Conservation (phyloP, 2,888 invertebrate genomes). For the Kuschelorhynchus macadamiae region DNA sequence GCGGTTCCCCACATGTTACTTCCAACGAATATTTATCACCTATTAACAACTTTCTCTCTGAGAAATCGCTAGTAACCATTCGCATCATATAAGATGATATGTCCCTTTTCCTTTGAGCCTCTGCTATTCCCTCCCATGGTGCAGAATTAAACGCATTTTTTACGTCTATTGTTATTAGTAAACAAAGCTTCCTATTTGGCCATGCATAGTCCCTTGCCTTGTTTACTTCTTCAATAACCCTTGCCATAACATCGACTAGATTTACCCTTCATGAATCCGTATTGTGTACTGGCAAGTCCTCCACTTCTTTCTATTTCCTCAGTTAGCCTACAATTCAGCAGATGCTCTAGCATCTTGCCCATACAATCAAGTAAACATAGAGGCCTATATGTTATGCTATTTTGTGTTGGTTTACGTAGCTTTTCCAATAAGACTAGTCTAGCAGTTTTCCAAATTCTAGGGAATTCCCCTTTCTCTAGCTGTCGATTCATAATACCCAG, state of each 20-base stretch:
- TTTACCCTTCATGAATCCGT: not conserved
- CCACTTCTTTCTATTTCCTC: not conserved
- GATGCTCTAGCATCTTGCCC: not conserved
- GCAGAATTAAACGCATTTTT: not conserved
- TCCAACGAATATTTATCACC: not conserved
- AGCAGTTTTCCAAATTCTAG: not conserved
- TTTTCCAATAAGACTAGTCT: too few relatives aligned
- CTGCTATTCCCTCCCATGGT: not conserved
- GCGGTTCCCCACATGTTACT: conserved; percentile 1
- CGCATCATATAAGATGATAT: not conserved
- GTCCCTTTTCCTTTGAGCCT: not conserved
- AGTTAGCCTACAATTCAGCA: not conserved
- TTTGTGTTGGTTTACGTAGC: not conserved
- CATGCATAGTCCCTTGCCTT: not conserved
- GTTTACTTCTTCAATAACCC: not conserved
- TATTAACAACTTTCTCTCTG: not conserved
- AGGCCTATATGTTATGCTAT: not conserved
- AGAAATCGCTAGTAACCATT: not conserved
- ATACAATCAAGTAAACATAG: not conserved
- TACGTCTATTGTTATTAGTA: not conserved
- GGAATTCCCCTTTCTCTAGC: not conserved
- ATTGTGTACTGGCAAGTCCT: not conserved
- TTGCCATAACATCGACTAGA: conserved; percentile 2
- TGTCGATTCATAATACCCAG: not conserved
- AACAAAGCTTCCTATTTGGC: not conserved